phyloP scores from a whole-genome alignment of 2,888 invertebrate species.

The Cephus pygmeus region DNA sequence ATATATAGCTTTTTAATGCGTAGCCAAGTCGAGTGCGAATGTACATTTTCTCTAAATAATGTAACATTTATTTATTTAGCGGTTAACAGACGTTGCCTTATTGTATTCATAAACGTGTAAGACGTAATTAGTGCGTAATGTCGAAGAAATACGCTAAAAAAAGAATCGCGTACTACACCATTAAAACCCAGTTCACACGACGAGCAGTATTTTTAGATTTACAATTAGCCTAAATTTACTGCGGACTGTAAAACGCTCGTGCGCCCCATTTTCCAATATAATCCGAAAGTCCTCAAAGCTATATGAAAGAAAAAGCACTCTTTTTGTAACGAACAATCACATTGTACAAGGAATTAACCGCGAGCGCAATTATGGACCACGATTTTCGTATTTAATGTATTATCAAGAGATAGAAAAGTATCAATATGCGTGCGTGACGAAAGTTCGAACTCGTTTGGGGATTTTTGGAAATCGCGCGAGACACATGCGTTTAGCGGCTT shows the following conservation, averaged over 20 bases:
- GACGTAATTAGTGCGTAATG: conserved; percentile 28
- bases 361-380: background rate
- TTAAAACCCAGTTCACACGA: conserved; percentile 45
- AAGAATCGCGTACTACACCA: conserved; percentile 18
- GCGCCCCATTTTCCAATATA: background rate
- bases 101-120: conserved; percentile 49
- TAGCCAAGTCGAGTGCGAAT: conserved; percentile 9
- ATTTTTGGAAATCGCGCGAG: background rate
- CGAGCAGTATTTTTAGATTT: conserved; percentile 64
- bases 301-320: background rate
- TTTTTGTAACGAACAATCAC: background rate
- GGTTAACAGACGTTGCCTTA: conserved; percentile 51
- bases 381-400: background rate
- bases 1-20: conserved; percentile 6
- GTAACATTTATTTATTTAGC: conserved; percentile 57
- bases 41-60: conserved; percentile 20
- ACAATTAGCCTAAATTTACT: conserved; percentile 55
- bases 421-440: background rate
- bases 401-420: background rate
- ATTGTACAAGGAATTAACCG: background rate
- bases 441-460: background rate
- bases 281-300: background rate
- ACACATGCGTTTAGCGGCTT: conserved; percentile 50
- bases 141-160: conserved; percentile 4
- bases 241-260: conserved; percentile 17